These are phyloP conservation scores for Myotis planiceps DNA, from an alignment of 2,797 vertebrate genomes.

Conservation along the genomic window DNA sequence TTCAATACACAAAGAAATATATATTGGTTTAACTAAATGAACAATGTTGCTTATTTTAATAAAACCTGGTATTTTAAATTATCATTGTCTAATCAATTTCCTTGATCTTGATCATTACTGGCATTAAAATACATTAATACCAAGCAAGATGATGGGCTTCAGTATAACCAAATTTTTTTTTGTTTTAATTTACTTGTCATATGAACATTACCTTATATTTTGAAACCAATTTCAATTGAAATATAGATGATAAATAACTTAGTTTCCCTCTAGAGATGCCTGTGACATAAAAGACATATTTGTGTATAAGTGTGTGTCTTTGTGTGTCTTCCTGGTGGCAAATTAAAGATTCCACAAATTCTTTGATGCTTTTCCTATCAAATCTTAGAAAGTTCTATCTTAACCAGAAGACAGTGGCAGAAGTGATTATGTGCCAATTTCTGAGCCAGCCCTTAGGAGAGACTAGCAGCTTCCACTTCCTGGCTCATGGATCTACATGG, in stretches of 20 bases:
- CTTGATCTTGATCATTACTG: background rate
- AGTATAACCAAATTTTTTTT: background rate
- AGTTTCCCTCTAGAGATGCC: background rate
- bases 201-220: background rate
- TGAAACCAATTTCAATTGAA: background rate
- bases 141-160: background rate
- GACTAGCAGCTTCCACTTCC: background rate
- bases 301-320: background rate
- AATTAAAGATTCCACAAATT: background rate
- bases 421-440: background rate
- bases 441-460: background rate
- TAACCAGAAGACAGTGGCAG: background rate
- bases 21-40: background rate
- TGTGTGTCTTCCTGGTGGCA: background rate
- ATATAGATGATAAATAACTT: background rate
- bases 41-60: background rate
- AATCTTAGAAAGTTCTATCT: background rate
- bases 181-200: conserved; percentile 31
- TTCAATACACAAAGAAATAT: background rate
- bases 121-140: background rate
- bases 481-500: background rate
- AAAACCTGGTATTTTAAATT: background rate
- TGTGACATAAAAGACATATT: background rate
- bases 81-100: background rate
- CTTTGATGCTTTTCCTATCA: background rate